Evolutionary conservation across 2,113 vertebrate species (phyloP).

Genomic region (Cyanoderma ruficeps): DNA sequence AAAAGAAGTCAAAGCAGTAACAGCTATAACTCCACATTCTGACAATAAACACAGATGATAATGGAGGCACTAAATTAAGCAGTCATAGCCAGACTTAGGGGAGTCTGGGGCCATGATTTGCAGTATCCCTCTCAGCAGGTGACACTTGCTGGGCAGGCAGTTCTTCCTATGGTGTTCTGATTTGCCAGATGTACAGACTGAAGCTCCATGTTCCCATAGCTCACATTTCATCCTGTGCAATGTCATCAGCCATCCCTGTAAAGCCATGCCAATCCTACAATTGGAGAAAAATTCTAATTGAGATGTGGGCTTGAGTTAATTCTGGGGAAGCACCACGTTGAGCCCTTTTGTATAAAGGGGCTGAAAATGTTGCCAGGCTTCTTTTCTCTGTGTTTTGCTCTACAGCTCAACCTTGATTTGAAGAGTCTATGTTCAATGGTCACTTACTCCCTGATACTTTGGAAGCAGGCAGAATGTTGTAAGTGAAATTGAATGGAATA

Average conservation of each 20-base stretch:
- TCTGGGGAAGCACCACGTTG: background rate
- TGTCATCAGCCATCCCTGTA: background rate
- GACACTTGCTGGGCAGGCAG: background rate
- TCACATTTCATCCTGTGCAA: background rate
- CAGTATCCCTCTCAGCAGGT: background rate
- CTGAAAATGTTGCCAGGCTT: background rate
- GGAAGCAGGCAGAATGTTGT: background rate
- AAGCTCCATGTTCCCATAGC: background rate
- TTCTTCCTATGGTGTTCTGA: background rate
- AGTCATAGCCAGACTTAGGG: background rate
- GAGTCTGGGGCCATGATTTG: background rate
- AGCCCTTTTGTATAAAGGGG: background rate
- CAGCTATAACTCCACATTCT: background rate
- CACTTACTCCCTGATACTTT: constrained; percentile 22
- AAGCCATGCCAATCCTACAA: background rate
- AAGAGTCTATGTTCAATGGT: constrained; percentile 6
- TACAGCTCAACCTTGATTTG: constrained; percentile 35
- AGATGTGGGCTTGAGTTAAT: background rate
- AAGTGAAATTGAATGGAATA: constrained; percentile 51
- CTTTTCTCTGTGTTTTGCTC: background rate
- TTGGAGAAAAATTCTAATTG: background rate
- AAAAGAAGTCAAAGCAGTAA: background rate
- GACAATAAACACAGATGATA: background rate
- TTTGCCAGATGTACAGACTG: background rate
- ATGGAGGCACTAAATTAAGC: background rate